Evolutionary conservation across 2,797 vertebrate species (phyloP), one percentile per base, ranked within the genome.

Genomic region (Phaenicophaeus curvirostris): DNA sequence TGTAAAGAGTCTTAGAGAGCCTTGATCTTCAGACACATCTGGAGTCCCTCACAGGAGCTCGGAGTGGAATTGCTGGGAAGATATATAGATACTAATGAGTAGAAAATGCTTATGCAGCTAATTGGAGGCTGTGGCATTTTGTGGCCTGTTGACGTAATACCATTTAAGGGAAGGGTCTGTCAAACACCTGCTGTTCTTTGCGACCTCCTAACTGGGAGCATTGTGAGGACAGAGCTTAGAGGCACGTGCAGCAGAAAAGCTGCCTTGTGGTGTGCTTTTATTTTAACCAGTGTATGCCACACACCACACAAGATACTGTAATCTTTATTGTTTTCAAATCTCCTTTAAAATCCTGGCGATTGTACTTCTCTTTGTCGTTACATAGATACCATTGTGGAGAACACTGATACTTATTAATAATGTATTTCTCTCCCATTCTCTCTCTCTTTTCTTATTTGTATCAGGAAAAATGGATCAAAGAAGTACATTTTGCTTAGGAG

Each of bases 141-240:
- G 69, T 84, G 85, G 66, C 75, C 66, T 85, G 89, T 94, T 89
- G 90, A 65, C 89, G 35, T 33, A 90, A 87, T 3, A 23, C 55
- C 87, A 94, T 93, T 95, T 92, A 81, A 95, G 55, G 59, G 91
- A 92, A 95, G 91, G 79, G 28, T 92, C 93, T 96, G 93, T 90
- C 96, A 94, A 87, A 87, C 66, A 76, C 95, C 92, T 92, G 93
- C 95, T 92, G 95, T 73, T 95, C 50, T 77, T 85, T 95, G 79
- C 5, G 4, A 68, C 76, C 79, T 95, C 90, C 91, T 96, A 78
- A 69, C 69, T 92, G 62, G 92, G 62, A 89, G 76, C 66, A 27
- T 79, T 31, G 39, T 0, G 2, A 95, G 85, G 69, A 83, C 15
- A 33, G 85, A 89, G 87, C 91, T 87, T 77, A 89, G 81, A 93